A percentile compares a stretch with the other conserved stretches of the same genome.
Conservation (phyloP, 2,113 vertebrate species). For the Mustelus asterias region DNA sequence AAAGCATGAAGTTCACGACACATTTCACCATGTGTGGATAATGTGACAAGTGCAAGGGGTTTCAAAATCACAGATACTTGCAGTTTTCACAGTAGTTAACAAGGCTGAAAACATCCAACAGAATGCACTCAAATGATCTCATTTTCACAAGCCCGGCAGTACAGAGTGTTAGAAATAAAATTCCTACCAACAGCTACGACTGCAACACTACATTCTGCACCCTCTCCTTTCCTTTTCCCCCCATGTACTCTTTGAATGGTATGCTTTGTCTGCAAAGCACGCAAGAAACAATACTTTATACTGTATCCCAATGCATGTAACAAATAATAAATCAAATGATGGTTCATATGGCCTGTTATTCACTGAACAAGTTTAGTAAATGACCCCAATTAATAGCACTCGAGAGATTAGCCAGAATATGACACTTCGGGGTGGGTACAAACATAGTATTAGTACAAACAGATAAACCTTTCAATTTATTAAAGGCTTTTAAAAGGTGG, state of each 20-base stretch:
- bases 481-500: not conserved
- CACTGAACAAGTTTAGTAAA: not conserved
- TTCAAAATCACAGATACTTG: not conserved
- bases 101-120: not conserved
- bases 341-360: too few species aligned
- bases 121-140: not conserved
- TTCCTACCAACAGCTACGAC: not conserved
- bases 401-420: not conserved
- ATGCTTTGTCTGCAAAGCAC: too few species aligned
- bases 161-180: not conserved
- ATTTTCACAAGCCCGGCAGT: not conserved
- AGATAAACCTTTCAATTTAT: not conserved
- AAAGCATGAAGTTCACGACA: not conserved
- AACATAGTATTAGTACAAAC: not conserved
- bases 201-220: too few species aligned
- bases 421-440: not conserved
- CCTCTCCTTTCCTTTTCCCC: too few species aligned
- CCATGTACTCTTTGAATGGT: too few species aligned
- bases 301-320: too few species aligned
- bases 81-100: not conserved
- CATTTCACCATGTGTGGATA: not conserved
- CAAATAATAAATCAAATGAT: not conserved
- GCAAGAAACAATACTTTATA: too few species aligned
- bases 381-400: not conserved
- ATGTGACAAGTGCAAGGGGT: not conserved